These are phyloP conservation scores for Dasypogon diadema DNA, from an alignment of 2,888 invertebrate genomes.

Conservation along the genomic window DNA sequence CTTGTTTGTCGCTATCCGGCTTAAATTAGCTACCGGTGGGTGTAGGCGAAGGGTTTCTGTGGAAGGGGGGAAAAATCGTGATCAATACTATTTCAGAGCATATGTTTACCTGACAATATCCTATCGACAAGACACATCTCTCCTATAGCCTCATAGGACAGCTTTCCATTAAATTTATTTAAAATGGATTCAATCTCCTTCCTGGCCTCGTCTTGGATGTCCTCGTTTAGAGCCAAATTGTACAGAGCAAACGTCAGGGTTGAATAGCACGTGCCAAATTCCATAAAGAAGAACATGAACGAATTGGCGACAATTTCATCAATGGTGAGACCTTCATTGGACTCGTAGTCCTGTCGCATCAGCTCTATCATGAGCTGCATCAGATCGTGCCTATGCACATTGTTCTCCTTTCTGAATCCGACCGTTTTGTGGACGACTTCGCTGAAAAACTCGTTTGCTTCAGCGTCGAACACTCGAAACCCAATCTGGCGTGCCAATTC, in stretches of 20 bases:
- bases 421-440: constrained; percentile 54
- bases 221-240: constrained; percentile 67
- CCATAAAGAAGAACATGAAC: constrained; percentile 69
- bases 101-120: constrained; percentile 64
- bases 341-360: constrained; percentile 53
- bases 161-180: constrained; percentile 61
- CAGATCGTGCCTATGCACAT: constrained; percentile 56
- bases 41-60: constrained; percentile 56
- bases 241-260: constrained; percentile 67
- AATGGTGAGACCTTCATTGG: constrained; percentile 57
- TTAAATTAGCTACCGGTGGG: constrained; percentile 53
- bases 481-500: constrained; percentile 38
- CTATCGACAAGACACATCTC: constrained; percentile 67
- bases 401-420: constrained; percentile 54
- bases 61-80: no score
- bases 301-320: constrained; percentile 69
- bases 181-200: constrained; percentile 65
- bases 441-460: constrained; percentile 50
- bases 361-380: constrained; percentile 56
- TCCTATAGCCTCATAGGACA: constrained; percentile 66
- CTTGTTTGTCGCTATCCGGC: constrained; percentile 32
- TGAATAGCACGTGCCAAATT: constrained; percentile 69
- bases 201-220: constrained; percentile 65
- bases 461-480: constrained; percentile 45
- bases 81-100: no score